These are phyloP conservation scores for Hippotragus niger DNA, from an alignment of 2,113 vertebrate species.

Conservation along the genomic window DNA sequence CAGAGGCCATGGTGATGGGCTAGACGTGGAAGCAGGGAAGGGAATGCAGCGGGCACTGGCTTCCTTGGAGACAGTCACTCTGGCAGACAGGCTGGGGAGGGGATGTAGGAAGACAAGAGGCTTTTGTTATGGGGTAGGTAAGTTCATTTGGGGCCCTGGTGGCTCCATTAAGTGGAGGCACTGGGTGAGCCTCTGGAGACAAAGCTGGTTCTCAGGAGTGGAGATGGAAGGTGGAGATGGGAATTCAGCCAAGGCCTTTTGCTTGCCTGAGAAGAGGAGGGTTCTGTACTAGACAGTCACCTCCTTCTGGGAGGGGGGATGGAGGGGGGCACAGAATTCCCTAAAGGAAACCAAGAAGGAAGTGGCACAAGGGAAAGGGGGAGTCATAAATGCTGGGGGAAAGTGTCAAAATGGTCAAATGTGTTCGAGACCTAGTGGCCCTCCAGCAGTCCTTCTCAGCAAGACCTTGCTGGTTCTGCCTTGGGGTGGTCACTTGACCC, in stretches of 20 bases:
- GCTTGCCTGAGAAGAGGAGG: background rate
- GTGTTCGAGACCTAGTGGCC: background rate
- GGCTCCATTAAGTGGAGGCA: background rate
- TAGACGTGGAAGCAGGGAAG: background rate
- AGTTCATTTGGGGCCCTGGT: background rate
- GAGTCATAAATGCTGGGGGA: background rate
- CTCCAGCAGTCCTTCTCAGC: background rate
- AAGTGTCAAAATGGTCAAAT: background rate
- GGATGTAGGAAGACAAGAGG: background rate
- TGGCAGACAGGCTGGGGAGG: too few relatives aligned
- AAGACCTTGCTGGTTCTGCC: background rate
- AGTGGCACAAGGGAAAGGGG: background rate
- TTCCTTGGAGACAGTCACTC: background rate
- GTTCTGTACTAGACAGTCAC: background rate
- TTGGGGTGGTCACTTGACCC: background rate
- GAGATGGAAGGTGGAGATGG: background rate
- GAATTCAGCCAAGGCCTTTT: background rate
- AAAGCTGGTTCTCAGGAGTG: background rate
- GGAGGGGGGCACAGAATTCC: background rate
- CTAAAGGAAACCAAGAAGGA: background rate
- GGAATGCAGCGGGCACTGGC: background rate
- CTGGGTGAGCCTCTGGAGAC: background rate
- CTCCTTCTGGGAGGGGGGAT: background rate
- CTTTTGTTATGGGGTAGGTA: background rate
- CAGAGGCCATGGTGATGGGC: background rate